Evolutionary conservation across 2,888 invertebrate genomes (phyloP), one percentile per base, ranked within the genome.

Genomic region (Heliconius aoede): DNA sequence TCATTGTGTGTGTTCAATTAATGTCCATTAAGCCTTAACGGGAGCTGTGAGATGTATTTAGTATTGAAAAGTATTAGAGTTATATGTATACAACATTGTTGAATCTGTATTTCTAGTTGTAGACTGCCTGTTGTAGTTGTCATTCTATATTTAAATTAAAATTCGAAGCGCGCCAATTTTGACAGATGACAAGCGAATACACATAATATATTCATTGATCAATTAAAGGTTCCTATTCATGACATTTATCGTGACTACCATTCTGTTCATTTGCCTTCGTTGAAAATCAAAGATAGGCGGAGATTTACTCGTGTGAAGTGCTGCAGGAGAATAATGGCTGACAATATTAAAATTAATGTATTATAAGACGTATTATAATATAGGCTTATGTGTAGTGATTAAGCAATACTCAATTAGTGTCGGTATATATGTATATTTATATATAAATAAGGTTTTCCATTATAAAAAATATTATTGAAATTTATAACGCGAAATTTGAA

Each of bases 311-410:
- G 90, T 85, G 86, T 81, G 83, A 80, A 82, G 80, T 82, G 90
- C 89, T 84, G 91, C 90, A 92, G 94, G 94, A 94, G 94, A 93
- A 89, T 93, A 94, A 93, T 90, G 87, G 93, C 87, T 89, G 91
- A 93, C 88, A 91, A 90, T 91, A 90, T 87, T 72, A 78, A 28
- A 36, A 62, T 76, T 79, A 73, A 78, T 24, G 51, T 77, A 77
- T 58, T 30, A n/a, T 78, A 80, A 32, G 60, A 76, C 64, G 71
- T 78, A 74, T 60, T 73, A 65, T 28, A 73, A 60, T 40, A 77
- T 13, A 30, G 51, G 24, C 18, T 62, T 76, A 78, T 75, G 61
- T 28, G 68, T 81, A 80, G 77, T 78, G 74, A 80, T 78, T 80
- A 81, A 80, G 82, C 69, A 84, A 85, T 86, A 86, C 85, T 85